Conservation (phyloP, 2,797 vertebrate species). For the Pangasius sanitwongsei region DNA sequence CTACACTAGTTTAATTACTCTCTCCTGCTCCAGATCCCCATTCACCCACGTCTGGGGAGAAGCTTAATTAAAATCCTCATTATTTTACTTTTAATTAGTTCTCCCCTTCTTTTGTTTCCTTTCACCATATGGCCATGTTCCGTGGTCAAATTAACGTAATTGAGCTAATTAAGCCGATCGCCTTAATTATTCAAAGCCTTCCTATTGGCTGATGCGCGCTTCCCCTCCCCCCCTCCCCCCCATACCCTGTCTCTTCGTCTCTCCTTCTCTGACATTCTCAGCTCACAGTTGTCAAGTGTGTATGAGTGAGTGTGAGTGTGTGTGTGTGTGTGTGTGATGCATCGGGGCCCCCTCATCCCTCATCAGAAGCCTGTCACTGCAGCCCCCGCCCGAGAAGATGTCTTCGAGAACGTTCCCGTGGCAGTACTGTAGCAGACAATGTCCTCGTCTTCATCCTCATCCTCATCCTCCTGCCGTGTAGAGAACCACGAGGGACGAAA, state of each 20-base stretch:
- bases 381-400: slow-evolving; percentile 23
- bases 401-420: not conserved
- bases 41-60: slow-evolving; percentile 80
- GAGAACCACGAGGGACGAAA: not conserved
- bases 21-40: slow-evolving; percentile 65
- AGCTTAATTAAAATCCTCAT: slow-evolving; percentile 87
- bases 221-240: not conserved
- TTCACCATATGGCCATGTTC: slow-evolving; percentile 84
- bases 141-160: slow-evolving; percentile 89
- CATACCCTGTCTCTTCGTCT: slow-evolving; percentile 61
- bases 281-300: slow-evolving; percentile 67
- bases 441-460: slow-evolving; percentile 2
- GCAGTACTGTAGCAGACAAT: slow-evolving; percentile 3
- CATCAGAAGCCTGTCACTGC: slow-evolving; percentile 52
- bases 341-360: not conserved
- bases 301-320: not conserved
- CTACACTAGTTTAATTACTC: slow-evolving; percentile 70
- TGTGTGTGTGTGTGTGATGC: not conserved
- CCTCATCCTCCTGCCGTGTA: not conserved
- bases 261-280: slow-evolving; percentile 68
- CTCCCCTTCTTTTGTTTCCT: slow-evolving; percentile 84
- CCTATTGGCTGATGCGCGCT: slow-evolving; percentile 74
- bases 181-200: slow-evolving; percentile 88
- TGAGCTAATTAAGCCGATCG: slow-evolving; percentile 90
- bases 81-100: slow-evolving; percentile 89